Evolutionary conservation across 2,113 vertebrate species (phyloP), one percentile per base, ranked within the genome.

Genomic region (Prinia subflava): DNA sequence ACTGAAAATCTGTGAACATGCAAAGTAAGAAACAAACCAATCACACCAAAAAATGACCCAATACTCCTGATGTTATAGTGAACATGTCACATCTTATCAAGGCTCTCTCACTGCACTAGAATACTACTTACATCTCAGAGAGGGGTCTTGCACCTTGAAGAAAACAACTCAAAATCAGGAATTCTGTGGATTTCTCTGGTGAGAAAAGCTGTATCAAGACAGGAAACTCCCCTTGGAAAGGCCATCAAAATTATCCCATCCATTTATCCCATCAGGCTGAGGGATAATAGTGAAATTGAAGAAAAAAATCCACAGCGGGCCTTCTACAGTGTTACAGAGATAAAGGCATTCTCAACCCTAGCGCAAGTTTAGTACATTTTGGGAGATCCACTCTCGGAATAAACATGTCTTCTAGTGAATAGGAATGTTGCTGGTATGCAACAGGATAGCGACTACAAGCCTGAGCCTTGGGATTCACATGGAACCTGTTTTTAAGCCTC

Each of bases 131-230:
- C 5, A 89, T 44, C 76, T 79, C 78, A 89, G 53, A 89, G 50
- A 91, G 41, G 31, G 24, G 63, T 82, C 65, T 67, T 69, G 74
- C 39, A 60, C 70, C 85, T 90, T 88, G 67, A 92, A 95, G 75
- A 94, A 95, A 95, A 94, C 50, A 92, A 80, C 37, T 74, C 31
- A 94, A 83, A 87, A 76, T 7, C 70, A 87, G 53, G 67, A 87
- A 76, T 67, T 52, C 33, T 83, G 31, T 91, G 85, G 86, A 90
- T 74, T 80, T 77, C 20, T 70, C 44, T 47, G 30, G 17, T 69
- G 24, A 86, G 44, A 94, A 94, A 92, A 77, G 30, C 27, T 70
- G 19, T 30, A 74, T 25, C 30, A 46, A 65, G 25, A 57, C 18
- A 71, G 14, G 5, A 74, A 30, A n/a, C 16, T 81, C 15, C 41